These are phyloP conservation scores for Limnephilus marmoratus DNA, from an alignment of 2,888 invertebrate species.

Conservation along the genomic window DNA sequence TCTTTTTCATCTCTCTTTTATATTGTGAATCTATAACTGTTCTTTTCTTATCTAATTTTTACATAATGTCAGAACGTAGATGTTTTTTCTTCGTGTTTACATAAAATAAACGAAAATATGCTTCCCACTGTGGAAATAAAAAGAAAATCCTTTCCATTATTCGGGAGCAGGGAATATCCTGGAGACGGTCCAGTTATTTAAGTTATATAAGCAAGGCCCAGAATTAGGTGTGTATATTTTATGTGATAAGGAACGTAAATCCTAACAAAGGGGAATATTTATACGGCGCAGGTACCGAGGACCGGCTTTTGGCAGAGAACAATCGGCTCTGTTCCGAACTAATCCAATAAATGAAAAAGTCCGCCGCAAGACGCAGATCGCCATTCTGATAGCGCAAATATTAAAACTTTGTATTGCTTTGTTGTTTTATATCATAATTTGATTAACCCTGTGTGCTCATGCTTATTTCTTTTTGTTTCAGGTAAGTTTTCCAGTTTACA, in stretches of 20 bases:
- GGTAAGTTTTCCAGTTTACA: background rate
- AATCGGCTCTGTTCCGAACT: conserved; percentile 29
- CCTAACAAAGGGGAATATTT: conserved; percentile 56
- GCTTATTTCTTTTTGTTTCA: conserved; percentile 27
- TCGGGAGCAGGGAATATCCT: background rate
- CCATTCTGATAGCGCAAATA: background rate
- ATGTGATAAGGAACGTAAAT: conserved; percentile 59
- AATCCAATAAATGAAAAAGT: conserved; percentile 59
- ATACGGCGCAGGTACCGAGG: conserved; percentile 43
- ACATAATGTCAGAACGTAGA: background rate
- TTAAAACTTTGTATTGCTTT: conserved; percentile 32
- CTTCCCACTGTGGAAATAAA: background rate
- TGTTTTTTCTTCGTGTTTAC: background rate
- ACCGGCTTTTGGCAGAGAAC: conserved; percentile 47
- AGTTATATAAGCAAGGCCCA: conserved; percentile 23
- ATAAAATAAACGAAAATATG: background rate
- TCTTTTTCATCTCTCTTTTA: background rate
- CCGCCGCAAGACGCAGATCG: conserved; percentile 37
- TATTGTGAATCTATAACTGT: background rate
- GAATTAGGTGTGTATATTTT: conserved; percentile 63
- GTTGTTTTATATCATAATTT: background rate
- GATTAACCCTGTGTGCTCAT: background rate
- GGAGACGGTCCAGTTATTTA: conserved; percentile 44
- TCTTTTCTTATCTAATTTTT: background rate
- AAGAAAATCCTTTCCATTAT: background rate